These are phyloP conservation scores for Podotricha telesiphe DNA, from an alignment of 2,888 invertebrate species.

Conservation along the genomic window DNA sequence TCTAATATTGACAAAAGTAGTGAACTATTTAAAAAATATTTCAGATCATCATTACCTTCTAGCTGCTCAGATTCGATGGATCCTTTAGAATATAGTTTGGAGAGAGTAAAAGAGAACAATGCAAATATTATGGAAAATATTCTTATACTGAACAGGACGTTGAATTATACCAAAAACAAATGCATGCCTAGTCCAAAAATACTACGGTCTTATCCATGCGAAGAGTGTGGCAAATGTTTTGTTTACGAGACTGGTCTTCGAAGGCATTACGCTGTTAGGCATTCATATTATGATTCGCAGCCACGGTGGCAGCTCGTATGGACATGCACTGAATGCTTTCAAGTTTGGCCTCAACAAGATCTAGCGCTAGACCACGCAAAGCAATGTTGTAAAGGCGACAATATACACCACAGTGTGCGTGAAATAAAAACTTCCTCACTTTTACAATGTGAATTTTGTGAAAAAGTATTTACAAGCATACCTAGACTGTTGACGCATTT, in stretches of 20 bases:
- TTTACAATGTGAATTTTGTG: conserved; percentile 75
- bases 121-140: conserved; percentile 79
- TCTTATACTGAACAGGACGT: conserved; percentile 72
- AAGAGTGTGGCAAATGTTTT: conserved; percentile 75
- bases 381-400: conserved; percentile 64
- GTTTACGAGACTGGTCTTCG: conserved; percentile 76
- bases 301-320: conserved; percentile 78
- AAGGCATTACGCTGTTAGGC: conserved; percentile 69
- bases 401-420: conserved; percentile 59
- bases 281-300: conserved; percentile 61
- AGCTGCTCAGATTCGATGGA: conserved; percentile 44
- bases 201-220: conserved; percentile 67
- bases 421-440: conserved; percentile 77
- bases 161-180: conserved; percentile 75
- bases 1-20: conserved; percentile 6
- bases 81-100: conserved; percentile 72
- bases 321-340: conserved; percentile 78
- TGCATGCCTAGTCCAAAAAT: conserved; percentile 68
- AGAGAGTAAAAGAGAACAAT: conserved; percentile 77
- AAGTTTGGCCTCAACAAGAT: conserved; percentile 75
- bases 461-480: conserved; percentile 77
- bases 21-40: conserved; percentile 17
- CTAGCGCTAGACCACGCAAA: conserved; percentile 66
- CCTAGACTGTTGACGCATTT: conserved; percentile 71
- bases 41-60: background rate